Conservation (phyloP, 2,888 invertebrate genomes). For the Rhamnusium bicolor region DNA sequence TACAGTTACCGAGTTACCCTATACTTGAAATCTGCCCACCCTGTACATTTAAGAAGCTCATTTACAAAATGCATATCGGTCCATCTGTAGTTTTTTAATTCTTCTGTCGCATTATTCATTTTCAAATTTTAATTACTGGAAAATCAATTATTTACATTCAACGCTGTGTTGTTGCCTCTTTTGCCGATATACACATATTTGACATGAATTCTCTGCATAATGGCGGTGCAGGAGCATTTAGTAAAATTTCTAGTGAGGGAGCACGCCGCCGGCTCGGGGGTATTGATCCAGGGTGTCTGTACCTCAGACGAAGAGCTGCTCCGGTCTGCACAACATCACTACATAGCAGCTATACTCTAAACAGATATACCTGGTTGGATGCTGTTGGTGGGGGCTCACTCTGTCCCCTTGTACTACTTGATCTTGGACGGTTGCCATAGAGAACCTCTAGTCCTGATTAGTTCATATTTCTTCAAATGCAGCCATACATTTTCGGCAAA, state of each 20-base stretch:
- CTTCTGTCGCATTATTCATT: no score
- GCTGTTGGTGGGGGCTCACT: conserved; percentile 11
- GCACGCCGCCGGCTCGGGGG: conserved; percentile 26
- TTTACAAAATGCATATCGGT: no score
- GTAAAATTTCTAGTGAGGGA: conserved; percentile 16
- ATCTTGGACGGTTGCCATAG: conserved; percentile 26
- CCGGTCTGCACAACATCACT: conserved; percentile 30
- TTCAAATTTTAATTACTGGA: not conserved
- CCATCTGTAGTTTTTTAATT: no score
- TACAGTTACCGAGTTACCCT: no score
- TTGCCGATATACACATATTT: not conserved
- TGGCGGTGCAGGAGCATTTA: conserved; percentile 16
- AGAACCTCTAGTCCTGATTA: conserved; percentile 19
- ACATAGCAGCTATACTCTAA: conserved; percentile 16
- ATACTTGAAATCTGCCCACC: no score
- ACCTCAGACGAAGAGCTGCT: conserved; percentile 30
- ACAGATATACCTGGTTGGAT: conserved; percentile 26
- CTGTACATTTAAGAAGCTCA: no score
- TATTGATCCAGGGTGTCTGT: conserved; percentile 26
- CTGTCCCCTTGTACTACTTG: conserved; percentile 8
- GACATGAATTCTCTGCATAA: not conserved
- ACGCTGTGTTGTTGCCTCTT: not conserved
- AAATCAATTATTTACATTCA: not conserved
- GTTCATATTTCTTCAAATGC: conserved; percentile 18
- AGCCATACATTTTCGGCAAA: not conserved